These are phyloP conservation scores for Eupithecia inturbata DNA, from an alignment of 2,888 invertebrate genomes.

Conservation along the genomic window DNA sequence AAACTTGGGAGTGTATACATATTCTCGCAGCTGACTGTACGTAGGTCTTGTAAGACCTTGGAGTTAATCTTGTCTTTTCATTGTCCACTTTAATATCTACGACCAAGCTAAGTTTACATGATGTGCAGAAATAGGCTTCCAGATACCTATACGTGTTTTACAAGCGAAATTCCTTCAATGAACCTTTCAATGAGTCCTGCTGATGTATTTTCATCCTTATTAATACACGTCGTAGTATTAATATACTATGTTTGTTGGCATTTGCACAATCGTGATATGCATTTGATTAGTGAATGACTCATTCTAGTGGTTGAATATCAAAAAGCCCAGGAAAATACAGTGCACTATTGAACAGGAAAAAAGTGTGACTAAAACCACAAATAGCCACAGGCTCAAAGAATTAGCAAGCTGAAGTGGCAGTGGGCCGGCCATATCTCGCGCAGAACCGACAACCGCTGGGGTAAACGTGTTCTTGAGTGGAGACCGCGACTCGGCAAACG, in stretches of 20 bases:
- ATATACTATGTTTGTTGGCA: not conserved
- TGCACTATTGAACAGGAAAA: not conserved
- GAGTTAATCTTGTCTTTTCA: slow-evolving; percentile 17
- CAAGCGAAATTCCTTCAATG: not conserved
- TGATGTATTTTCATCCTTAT: not conserved
- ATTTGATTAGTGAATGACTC: slow-evolving; percentile 54
- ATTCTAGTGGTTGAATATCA: slow-evolving; percentile 13
- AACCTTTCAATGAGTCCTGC: not conserved
- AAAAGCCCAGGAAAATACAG: slow-evolving; percentile 3
- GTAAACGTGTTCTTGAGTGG: no score
- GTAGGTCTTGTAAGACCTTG: slow-evolving; percentile 29
- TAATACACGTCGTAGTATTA: not conserved
- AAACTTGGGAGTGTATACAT: no score
- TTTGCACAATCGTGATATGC: slow-evolving; percentile 51
- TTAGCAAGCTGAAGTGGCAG: no score
- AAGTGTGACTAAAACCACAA: not conserved
- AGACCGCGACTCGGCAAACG: no score
- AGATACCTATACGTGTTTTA: not conserved
- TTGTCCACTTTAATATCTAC: not conserved
- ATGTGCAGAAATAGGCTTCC: not conserved
- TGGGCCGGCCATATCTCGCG: no score
- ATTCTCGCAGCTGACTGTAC: no score
- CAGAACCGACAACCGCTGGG: no score
- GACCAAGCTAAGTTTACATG: not conserved
- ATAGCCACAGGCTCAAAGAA: no score